These are phyloP conservation scores for Dorcus parallelipipedus DNA, from an alignment of 2,888 invertebrate species.

Conservation along the genomic window DNA sequence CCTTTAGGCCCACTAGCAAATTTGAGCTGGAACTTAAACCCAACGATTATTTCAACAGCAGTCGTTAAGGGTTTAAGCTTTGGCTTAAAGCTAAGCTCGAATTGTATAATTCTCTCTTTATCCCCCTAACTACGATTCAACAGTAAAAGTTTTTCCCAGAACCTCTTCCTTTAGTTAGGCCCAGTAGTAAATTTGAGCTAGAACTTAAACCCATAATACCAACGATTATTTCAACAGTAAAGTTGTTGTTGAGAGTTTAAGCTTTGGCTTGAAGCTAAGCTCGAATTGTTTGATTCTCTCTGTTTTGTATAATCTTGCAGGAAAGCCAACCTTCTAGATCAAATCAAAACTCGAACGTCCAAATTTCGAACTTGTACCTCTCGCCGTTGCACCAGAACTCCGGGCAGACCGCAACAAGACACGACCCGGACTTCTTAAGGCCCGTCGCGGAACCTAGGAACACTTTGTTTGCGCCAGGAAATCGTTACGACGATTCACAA, in stretches of 20 bases:
- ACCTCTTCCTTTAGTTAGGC: neutral
- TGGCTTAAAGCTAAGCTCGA: too few relatives aligned
- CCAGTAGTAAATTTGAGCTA: too few relatives aligned
- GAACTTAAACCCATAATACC: too few relatives aligned
- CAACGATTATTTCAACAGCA: too few relatives aligned
- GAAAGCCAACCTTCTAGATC: slow-evolving; percentile 3
- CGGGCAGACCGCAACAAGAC: slow-evolving; percentile 5
- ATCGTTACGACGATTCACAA: slow-evolving; percentile 45
- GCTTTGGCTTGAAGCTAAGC: too few relatives aligned
- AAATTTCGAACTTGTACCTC: neutral
- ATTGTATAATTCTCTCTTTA: neutral
- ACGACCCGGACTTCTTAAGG: slow-evolving; percentile 33
- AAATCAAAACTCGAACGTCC: slow-evolving; percentile 10
- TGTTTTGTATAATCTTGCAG: neutral
- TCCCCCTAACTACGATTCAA: slow-evolving; percentile 8
- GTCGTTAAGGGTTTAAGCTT: too few relatives aligned
- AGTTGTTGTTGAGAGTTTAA: too few relatives aligned
- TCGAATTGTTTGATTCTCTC: neutral
- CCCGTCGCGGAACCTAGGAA: slow-evolving; percentile 31
- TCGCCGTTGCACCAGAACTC: slow-evolving; percentile 8
- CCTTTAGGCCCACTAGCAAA: neutral
- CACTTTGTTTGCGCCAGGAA: slow-evolving; percentile 15
- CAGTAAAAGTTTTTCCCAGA: slow-evolving; percentile 7
- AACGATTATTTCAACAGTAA: too few relatives aligned
- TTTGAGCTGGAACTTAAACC: too few relatives aligned